Percentiles rank a stretch among this genome's conserved stretches.
Conservation (phyloP, 1,140 invertebrate genomes). For the Drosophila ficusphila region DNA sequence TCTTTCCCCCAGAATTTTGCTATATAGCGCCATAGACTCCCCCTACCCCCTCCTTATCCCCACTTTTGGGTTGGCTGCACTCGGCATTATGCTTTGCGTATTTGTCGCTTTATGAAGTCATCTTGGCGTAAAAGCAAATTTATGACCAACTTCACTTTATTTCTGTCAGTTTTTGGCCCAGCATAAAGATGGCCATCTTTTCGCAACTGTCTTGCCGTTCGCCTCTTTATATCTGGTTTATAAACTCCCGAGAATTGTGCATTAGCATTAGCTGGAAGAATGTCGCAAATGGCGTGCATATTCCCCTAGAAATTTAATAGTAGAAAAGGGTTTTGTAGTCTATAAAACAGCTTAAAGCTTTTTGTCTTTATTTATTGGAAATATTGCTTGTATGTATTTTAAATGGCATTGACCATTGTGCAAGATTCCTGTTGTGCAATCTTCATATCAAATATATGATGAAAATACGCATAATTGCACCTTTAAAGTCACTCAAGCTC, state of each 20-base stretch:
- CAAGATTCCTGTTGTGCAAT: too few relatives aligned
- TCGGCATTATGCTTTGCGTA: slow-evolving; percentile 80
- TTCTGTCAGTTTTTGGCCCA: slow-evolving; percentile 75
- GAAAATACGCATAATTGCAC: too few relatives aligned
- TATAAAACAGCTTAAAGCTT: slow-evolving; percentile 17
- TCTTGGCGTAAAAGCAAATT: slow-evolving; percentile 82
- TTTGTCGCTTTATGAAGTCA: slow-evolving; percentile 82
- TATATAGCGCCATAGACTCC: slow-evolving; percentile 1
- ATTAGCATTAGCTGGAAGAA: slow-evolving; percentile 31
- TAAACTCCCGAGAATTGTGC: slow-evolving; percentile 46
- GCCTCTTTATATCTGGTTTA: slow-evolving; percentile 36
- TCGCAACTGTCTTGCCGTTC: slow-evolving; percentile 14
- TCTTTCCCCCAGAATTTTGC: background rate
- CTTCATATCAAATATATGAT: too few relatives aligned
- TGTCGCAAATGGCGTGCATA: slow-evolving; percentile 31
- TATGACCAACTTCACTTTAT: slow-evolving; percentile 82
- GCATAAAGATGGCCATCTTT: slow-evolving; percentile 65
- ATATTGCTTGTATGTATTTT: too few relatives aligned
- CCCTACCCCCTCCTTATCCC: slow-evolving; percentile 5
- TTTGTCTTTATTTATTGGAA: background rate
- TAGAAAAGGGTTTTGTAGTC: slow-evolving; percentile 1
- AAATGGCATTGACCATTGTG: too few relatives aligned
- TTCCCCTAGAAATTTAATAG: background rate
- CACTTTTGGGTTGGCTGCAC: slow-evolving; percentile 56
- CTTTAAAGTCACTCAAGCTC: background rate